Conservation (phyloP, 2,113 vertebrate species). For the Pseudorasbora parva region DNA sequence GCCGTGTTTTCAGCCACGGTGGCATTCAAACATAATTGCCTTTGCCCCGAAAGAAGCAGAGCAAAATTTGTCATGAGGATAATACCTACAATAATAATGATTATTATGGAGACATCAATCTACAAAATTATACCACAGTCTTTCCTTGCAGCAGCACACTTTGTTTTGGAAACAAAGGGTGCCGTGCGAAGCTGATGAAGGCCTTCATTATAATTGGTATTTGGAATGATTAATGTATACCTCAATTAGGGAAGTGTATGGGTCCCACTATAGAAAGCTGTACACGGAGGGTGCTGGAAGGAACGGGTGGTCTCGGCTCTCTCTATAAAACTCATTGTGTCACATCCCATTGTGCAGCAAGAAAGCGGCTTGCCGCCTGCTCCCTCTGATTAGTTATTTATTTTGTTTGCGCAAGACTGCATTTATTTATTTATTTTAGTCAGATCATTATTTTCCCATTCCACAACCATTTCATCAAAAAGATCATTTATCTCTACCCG, state of each 20-base stretch:
- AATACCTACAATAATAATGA: slow-evolving; percentile 61
- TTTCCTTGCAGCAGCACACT: slow-evolving; percentile 57
- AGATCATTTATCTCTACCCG: slow-evolving; percentile 78
- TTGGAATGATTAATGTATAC: slow-evolving; percentile 76
- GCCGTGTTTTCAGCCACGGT: slow-evolving; percentile 30
- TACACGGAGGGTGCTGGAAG: slow-evolving; percentile 21
- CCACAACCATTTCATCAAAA: slow-evolving; percentile 73
- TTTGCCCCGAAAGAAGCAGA: slow-evolving; percentile 36
- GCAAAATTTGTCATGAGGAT: slow-evolving; percentile 53
- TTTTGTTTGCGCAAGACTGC: slow-evolving; percentile 52
- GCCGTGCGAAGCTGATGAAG: slow-evolving; percentile 52
- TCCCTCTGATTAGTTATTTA: slow-evolving; percentile 41
- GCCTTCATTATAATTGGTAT: slow-evolving; percentile 74
- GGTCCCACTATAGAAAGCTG: slow-evolving; percentile 38
- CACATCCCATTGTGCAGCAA: slow-evolving; percentile 22
- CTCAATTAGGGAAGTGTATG: slow-evolving; percentile 58
- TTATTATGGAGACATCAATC: slow-evolving; percentile 59
- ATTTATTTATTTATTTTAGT: slow-evolving; percentile 56
- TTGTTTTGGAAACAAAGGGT: slow-evolving; percentile 65
- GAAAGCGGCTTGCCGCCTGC: neutral
- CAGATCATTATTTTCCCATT: slow-evolving; percentile 76
- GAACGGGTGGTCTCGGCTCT: slow-evolving; percentile 63
- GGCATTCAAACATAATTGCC: slow-evolving; percentile 59
- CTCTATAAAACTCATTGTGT: neutral
- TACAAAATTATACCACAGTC: slow-evolving; percentile 54